These are phyloP conservation scores for Meghimatium bilineatum DNA, from an alignment of 2,888 invertebrate genomes.

Conservation along the genomic window DNA sequence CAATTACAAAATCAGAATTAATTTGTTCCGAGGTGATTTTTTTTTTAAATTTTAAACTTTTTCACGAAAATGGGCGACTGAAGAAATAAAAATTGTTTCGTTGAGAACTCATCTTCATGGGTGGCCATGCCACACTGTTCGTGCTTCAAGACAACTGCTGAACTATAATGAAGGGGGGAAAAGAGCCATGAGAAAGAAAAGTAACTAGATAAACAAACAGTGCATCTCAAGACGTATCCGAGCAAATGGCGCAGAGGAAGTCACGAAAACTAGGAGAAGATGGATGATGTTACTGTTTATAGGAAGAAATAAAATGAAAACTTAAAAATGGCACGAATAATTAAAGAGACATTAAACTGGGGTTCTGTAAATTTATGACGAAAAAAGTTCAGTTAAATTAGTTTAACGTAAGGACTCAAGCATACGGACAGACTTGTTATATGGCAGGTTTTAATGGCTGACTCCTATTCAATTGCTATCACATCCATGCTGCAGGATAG, in stretches of 20 bases:
- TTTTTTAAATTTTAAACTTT: neutral
- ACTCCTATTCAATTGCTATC: neutral
- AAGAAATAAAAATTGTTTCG: neutral
- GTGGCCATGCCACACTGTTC: constrained; percentile 23
- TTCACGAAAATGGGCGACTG: neutral
- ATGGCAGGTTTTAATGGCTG: neutral
- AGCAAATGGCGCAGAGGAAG: neutral
- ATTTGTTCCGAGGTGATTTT: neutral
- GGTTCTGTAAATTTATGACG: neutral
- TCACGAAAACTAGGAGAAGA: neutral
- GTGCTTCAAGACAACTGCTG: neutral
- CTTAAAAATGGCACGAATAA: constrained; percentile 4
- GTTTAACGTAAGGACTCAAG: neutral
- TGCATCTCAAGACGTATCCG: neutral
- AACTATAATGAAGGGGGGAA: neutral
- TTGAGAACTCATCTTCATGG: constrained; percentile 7
- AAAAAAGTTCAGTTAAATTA: neutral
- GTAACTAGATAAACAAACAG: neutral
- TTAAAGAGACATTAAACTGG: neutral
- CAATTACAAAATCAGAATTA: neutral
- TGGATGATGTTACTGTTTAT: neutral
- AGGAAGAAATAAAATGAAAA: neutral
- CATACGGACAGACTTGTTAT: neutral
- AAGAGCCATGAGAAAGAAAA: neutral
- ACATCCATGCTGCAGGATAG: too few relatives aligned